Evolutionary conservation across 2,113 vertebrate genomes (phyloP), one percentile per base, ranked within the genome.

Genomic region (Pionites leucogaster): DNA sequence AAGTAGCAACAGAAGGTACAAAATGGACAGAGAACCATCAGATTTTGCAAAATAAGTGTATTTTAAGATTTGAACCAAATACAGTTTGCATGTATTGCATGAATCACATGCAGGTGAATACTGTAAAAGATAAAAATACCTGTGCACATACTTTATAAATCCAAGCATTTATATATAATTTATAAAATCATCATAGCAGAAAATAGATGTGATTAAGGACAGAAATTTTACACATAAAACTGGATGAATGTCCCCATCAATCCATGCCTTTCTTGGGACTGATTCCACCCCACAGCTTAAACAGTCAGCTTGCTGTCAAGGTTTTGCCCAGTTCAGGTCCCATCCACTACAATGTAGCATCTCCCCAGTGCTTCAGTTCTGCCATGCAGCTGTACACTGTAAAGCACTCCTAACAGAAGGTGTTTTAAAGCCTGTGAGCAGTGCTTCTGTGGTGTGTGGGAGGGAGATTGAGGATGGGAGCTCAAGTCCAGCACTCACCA

Each of bases 81-180:
- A 80, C 33, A 85, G 8, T 65, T 95, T 74, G 55, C 57, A 70
- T 44, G 53, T 87, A 57, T 76, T 64, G 49, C 91, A 82, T 31
- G 79, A 84, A 64, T 53, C 37, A 64, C 69, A 77, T 88, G 55
- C 80, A 63, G 70, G 64, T 72, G 69, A 94, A 90, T 49, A 42
- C 63, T 95, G 90, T n/a, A 94, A 95, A 93, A 96, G 80, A 92
- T n/a, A 94, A 89, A 97, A 94, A 96, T 88, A 91, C 35, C 37
- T 75, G 64, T 93, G 67, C 35, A 19, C 24, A 3, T 68, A 47
- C 33, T 83, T 83, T 49, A 89, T 69, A 86, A 91, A 95, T 57
- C 60, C 31, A 76, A 84, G 86, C 84, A 57, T 92, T 60, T 67
- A 22, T 68, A 35, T 37, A 31, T 33, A 11, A 76, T 42, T 69